Conservation (phyloP, 2,113 vertebrate species). For the Aviceda subcristata region DNA sequence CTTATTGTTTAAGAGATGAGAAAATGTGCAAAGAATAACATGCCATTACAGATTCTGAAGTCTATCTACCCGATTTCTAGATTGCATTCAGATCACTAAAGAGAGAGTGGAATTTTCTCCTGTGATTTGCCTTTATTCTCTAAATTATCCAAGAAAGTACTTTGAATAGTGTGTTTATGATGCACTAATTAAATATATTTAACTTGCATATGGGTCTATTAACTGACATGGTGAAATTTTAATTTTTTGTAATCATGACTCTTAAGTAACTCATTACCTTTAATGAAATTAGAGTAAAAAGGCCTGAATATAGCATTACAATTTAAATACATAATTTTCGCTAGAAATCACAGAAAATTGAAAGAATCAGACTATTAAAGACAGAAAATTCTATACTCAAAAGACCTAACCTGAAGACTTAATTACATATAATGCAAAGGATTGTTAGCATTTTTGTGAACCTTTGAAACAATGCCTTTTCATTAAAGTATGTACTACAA, state of each 20-base stretch:
- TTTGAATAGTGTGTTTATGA: conserved; percentile 22
- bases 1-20: neutral
- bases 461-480: conserved; percentile 48
- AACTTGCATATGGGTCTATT: neutral
- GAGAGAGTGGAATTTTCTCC: neutral
- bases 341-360: conserved; percentile 12
- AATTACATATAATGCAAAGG: conserved; percentile 34
- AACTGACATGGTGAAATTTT: conserved; percentile 5
- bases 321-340: conserved; percentile 30
- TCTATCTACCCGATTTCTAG: neutral
- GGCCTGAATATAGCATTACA: neutral
- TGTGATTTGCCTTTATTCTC: neutral
- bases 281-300: conserved; percentile 42
- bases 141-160: conserved; percentile 8
- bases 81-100: neutral
- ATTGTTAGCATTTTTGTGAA: conserved; percentile 40
- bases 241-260: conserved; percentile 16
- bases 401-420: conserved; percentile 49
- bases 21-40: neutral
- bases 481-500: conserved; percentile 35
- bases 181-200: conserved; percentile 45
- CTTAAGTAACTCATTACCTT: conserved; percentile 39
- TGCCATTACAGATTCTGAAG: neutral
- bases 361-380: conserved; percentile 23
- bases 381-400: conserved; percentile 7